These are phyloP conservation scores for Pachyrhynchus sulphureomaculatus DNA, from an alignment of 1,140 invertebrate genomes.

Conservation along the genomic window DNA sequence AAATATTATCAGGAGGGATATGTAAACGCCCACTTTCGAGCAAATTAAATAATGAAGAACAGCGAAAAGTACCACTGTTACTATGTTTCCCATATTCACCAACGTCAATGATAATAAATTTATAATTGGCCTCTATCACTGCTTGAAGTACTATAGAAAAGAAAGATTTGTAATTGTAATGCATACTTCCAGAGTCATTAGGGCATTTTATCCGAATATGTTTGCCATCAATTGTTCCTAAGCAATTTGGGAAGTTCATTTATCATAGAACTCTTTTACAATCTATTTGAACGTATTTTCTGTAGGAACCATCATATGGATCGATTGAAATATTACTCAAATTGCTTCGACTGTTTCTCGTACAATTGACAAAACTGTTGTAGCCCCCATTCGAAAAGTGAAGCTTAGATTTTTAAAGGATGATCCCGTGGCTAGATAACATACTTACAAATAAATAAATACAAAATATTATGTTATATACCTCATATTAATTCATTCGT, in stretches of 20 bases:
- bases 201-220: constrained; percentile 29
- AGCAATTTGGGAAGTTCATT: not conserved
- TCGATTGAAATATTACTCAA: no score
- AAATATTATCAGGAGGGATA: not conserved
- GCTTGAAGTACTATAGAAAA: constrained; percentile 49
- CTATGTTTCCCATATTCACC: constrained; percentile 37
- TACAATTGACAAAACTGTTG: no score
- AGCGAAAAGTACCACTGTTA: not conserved
- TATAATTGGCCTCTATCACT: constrained; percentile 47
- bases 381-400: no score
- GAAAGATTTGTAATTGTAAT: constrained; percentile 19
- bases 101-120: constrained; percentile 49
- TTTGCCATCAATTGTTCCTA: not conserved
- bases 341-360: no score
- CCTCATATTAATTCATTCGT: no score
- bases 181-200: not conserved
- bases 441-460: no score
- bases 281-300: no score
- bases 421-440: no score
- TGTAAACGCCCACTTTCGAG: not conserved
- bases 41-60: not conserved
- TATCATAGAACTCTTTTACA: no score
- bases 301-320: no score
- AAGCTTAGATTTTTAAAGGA: no score
- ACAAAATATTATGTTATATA: no score